Percentiles rank a stretch among this genome's conserved stretches.
Conservation (phyloP, 1,140 invertebrate species). For the Drosophila subobscura region DNA sequence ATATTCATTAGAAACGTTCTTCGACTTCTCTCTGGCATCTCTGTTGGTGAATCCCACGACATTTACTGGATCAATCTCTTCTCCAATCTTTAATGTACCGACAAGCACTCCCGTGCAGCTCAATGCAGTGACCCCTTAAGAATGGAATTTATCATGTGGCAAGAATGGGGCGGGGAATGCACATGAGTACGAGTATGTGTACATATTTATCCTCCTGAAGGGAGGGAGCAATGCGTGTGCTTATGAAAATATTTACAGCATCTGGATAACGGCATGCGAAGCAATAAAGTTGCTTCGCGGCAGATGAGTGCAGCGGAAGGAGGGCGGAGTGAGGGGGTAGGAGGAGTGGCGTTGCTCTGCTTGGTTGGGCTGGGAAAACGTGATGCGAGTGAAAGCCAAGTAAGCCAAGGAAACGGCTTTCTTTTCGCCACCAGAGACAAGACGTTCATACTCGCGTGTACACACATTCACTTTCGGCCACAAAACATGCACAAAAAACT, state of each 20-base stretch:
- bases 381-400: conserved; percentile 53
- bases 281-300: conserved; percentile 55
- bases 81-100: not conserved
- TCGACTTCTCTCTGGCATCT: too few relatives aligned
- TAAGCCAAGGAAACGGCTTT: conserved; percentile 51
- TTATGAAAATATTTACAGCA: conserved; percentile 73
- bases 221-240: conserved; percentile 30
- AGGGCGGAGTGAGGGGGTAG: conserved; percentile 9
- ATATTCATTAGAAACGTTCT: too few relatives aligned
- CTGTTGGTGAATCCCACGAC: too few relatives aligned
- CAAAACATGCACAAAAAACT: conserved; percentile 40
- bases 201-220: conserved; percentile 7
- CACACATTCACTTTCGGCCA: conserved; percentile 36
- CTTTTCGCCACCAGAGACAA: conserved; percentile 46
- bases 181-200: not conserved
- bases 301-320: conserved; percentile 22
- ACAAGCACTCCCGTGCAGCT: conserved; percentile 1
- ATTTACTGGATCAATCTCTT: too few relatives aligned
- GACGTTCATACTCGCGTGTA: conserved; percentile 9
- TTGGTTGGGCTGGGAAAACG: conserved; percentile 47
- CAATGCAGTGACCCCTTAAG: conserved; percentile 1
- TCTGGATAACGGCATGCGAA: conserved; percentile 56
- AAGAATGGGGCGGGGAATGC: conserved; percentile 1
- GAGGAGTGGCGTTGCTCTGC: conserved; percentile 13
- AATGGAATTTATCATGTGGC: conserved; percentile 8